These are phyloP conservation scores for Thermophis baileyi DNA, from an alignment of 2,113 vertebrate genomes.

Conservation along the genomic window DNA sequence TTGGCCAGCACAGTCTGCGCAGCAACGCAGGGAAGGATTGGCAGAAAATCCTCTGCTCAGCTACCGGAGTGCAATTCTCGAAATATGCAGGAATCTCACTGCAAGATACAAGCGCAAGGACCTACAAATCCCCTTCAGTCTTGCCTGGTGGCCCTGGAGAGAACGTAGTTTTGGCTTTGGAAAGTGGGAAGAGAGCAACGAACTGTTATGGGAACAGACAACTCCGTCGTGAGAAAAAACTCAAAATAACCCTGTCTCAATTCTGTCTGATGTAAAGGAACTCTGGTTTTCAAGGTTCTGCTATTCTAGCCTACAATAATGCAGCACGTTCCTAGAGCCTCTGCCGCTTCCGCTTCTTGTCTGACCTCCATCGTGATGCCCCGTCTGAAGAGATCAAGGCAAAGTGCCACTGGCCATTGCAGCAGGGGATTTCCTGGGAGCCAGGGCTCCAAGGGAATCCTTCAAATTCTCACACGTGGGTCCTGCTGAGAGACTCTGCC, in stretches of 20 bases:
- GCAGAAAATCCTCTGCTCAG: not conserved
- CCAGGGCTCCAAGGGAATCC: not conserved
- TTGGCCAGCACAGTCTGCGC: not conserved
- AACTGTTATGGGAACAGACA: not conserved
- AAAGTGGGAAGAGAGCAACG: not conserved
- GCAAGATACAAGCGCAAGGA: not conserved
- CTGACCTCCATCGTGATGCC: not conserved
- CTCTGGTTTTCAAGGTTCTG: not conserved
- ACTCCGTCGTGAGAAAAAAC: not conserved
- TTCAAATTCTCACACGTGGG: fast-evolving
- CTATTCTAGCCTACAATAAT: not conserved
- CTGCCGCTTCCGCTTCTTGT: not conserved
- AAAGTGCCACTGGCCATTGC: not conserved
- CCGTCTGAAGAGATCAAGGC: not conserved
- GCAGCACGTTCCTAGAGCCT: not conserved
- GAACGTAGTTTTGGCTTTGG: not conserved
- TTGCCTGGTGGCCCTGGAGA: not conserved
- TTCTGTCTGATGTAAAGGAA: not conserved
- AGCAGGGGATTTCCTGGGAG: not conserved
- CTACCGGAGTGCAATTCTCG: not conserved
- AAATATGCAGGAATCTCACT: not conserved
- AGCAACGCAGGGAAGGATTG: not conserved
- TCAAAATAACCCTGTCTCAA: not conserved
- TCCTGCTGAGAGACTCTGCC: not conserved
- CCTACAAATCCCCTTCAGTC: not conserved